These are phyloP conservation scores for Ptycholaimellus sp. DNA, from an alignment of 2,888 invertebrate species.

Conservation along the genomic window DNA sequence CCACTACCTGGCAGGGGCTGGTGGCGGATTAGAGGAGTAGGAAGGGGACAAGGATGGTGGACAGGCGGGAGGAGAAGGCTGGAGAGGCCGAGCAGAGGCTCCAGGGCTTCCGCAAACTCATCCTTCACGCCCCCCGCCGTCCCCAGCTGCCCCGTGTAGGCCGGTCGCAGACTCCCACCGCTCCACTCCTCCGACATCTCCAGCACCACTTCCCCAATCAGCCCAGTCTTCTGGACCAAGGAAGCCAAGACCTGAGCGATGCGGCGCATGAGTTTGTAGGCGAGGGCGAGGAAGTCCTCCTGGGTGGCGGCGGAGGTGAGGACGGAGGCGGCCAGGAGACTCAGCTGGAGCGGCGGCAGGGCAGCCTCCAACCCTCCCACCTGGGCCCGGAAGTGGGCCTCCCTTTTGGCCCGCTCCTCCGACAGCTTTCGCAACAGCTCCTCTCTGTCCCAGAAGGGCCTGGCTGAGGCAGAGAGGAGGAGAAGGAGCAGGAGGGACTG, in stretches of 20 bases:
- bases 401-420: conserved; percentile 10
- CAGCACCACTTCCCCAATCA: no score
- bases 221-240: not conserved
- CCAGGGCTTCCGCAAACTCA: conserved; percentile 7
- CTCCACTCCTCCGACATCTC: no score
- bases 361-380: conserved; percentile 10
- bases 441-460: conserved; percentile 28
- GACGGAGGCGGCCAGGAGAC: conserved; percentile 44
- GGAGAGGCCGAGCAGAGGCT: conserved; percentile 7
- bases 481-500: no score
- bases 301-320: conserved; percentile 47
- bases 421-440: conserved; percentile 41
- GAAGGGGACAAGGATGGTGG: no score
- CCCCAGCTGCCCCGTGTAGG: conserved; percentile 1
- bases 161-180: no score
- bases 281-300: conserved; percentile 42
- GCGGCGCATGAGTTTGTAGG: conserved; percentile 12
- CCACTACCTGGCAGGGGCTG: no score
- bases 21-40: no score
- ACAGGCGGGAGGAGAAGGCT: conserved; percentile 7
- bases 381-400: conserved; percentile 11
- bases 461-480: no score
- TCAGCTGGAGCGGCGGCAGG: conserved; percentile 36
- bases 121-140: conserved; percentile 2
- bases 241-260: conserved; percentile 11